Base-by-base conservation (phyloP, 2,797 vertebrate genomes). In the Pipistrellus pipistrellus region DNA sequence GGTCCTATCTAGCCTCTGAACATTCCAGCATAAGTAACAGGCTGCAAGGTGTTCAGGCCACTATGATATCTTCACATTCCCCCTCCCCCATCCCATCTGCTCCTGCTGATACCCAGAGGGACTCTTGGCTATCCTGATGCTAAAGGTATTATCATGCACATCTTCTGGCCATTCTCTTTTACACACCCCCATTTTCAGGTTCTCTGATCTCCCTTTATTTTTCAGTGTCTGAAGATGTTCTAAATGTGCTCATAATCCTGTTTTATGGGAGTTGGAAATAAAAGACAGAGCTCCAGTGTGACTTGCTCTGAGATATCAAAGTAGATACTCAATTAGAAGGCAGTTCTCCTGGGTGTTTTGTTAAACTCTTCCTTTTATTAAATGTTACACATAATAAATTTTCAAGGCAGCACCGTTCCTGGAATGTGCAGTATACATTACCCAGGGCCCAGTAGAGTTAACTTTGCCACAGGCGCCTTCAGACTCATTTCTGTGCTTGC, bases 331-430 rank as follows among this genome's bases (percentile, higher is more conserved):
- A 96, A 89, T 97, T 96, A 97, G 89, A 94, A 96, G 8, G 21
- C 66, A 71, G 41, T 85, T 96, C 95, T 96, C 93, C 72, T 51
- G 94, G 88, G 97, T 95, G 90, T 94, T 93, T 95, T 92, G 92
- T 90, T 92, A 95, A 96, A 87, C 92, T 96, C 97, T 96, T 96
- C 97, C 88, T 91, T 97, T 97, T 96, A 97, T 97, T 97, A 96
- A 97, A 97, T 94, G 88, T 97, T 97, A 94, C 97, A 97, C 96
- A 81, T 97, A 94, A 97, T 97, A 97, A 97, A 97, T 97, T 97
- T 97, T 83, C 88, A 85, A 96, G 93, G 90, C 90, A 95, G 88
- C 41, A 0, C 64, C 88, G 88, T 88, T 88, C 64, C 53, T 51
- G 96, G 90, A 95, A 96, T 88, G 90, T 82, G 95, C 66, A 85